Conservation (phyloP, 2,888 invertebrate species). For the Xestia c-nigrum region DNA sequence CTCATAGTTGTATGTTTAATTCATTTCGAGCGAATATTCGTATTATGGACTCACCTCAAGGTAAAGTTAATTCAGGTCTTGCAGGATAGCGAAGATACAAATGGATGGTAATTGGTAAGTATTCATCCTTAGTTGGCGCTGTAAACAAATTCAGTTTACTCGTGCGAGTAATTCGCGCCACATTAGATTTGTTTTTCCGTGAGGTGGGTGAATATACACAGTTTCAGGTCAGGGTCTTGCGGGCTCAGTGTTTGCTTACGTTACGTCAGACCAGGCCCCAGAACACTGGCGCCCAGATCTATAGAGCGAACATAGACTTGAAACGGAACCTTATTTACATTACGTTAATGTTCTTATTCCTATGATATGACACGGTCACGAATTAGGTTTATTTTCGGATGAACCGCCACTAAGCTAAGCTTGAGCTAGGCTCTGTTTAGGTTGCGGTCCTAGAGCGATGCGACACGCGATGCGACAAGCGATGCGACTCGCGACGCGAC, state of each 20-base stretch:
- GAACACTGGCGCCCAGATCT: background rate
- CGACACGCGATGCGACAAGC: background rate
- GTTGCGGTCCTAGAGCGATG: background rate
- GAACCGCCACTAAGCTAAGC: background rate
- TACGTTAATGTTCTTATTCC: background rate
- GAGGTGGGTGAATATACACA: background rate
- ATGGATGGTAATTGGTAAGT: background rate
- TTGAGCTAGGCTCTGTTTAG: no score
- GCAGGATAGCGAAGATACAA: background rate
- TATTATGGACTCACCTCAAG: background rate
- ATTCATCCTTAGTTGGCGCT: background rate
- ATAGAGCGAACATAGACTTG: background rate
- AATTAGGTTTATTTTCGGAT: background rate
- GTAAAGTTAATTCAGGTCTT: background rate
- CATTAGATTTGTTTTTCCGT: conserved; percentile 28
- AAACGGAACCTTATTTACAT: background rate
- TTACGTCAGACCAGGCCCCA: background rate
- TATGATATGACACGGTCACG: background rate
- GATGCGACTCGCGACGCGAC: background rate
- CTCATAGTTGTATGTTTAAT: background rate
- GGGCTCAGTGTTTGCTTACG: background rate
- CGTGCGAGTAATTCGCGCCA: conserved; percentile 18
- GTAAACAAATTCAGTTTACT: conserved; percentile 22
- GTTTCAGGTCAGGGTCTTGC: background rate
- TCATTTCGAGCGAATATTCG: background rate